These are phyloP conservation scores for Chrosomus eos DNA, from an alignment of 2,797 vertebrate species.

Conservation along the genomic window DNA sequence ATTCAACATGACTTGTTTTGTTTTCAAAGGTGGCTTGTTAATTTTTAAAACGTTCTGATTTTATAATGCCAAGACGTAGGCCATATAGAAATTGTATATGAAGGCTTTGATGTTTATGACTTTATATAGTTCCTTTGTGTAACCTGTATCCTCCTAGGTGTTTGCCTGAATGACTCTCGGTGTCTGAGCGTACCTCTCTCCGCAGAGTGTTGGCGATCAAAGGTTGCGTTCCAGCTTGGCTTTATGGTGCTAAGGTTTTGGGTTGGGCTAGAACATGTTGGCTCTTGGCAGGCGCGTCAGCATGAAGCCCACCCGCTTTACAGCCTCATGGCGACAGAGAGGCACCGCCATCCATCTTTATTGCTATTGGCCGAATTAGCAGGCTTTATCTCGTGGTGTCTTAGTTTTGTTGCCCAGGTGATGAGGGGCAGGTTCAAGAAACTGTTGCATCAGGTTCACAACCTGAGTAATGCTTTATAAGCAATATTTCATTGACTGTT, in stretches of 20 bases:
- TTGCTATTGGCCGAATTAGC: slow-evolving; percentile 62
- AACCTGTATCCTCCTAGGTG: slow-evolving; percentile 7
- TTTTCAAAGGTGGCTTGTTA: background rate
- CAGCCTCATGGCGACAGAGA: slow-evolving; percentile 59
- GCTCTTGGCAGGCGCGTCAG: slow-evolving; percentile 60
- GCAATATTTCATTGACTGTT: slow-evolving; percentile 15
- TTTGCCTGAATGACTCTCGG: slow-evolving; percentile 54
- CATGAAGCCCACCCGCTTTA: slow-evolving; percentile 58
- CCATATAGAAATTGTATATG: slow-evolving; percentile 13
- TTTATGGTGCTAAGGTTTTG: slow-evolving; percentile 73
- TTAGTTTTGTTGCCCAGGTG: slow-evolving; percentile 51
- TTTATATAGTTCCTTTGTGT: slow-evolving; percentile 20
- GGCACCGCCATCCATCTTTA: slow-evolving; percentile 56
- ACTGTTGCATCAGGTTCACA: slow-evolving; percentile 38
- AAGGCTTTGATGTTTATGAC: slow-evolving; percentile 41
- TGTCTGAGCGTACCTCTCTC: slow-evolving; percentile 45
- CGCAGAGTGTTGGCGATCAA: slow-evolving; percentile 68
- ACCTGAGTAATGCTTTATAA: slow-evolving; percentile 52
- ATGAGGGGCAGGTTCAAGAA: slow-evolving; percentile 40
- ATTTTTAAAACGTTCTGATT: background rate
- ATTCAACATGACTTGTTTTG: background rate
- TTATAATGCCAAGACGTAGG: background rate
- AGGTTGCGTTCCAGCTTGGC: slow-evolving; percentile 79
- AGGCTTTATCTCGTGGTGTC: slow-evolving; percentile 54
- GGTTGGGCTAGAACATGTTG: slow-evolving; percentile 58